Evolutionary conservation across 2,888 invertebrate genomes (phyloP), one percentile per base, ranked within the genome.

Genomic region (Kuschelorhynchus macadamiae): DNA sequence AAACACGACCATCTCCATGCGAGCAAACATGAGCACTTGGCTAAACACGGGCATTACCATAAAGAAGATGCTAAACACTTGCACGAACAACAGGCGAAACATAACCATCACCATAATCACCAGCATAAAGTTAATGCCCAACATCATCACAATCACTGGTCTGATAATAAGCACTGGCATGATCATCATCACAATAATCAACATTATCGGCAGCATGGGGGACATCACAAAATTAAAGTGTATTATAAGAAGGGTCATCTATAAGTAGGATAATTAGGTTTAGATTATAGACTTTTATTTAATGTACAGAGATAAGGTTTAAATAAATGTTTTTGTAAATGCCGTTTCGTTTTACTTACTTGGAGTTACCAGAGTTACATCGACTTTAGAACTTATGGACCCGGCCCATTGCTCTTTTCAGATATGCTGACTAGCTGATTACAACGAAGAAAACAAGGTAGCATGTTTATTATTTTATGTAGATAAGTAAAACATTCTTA

Each of bases 11-110:
- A 68, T 44, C 44, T 64, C 30, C 63, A 64, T 8, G 33, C 62
- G 30, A 32, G 32, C 53, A 64, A 75, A 25, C 73, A 75, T 42
- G 59, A 74, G 9, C 75, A 76, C 44, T 39, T 71, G 5, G 74
- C 71, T 21, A 49, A 70, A 18, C 76, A 76, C 41, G 36, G 65
- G 12, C 73, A 73, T 47, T 25, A 65, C 0, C 70, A 74, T 39
- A 42, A 70, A n/a, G 65, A 67, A 8, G 64, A 74, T 12, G 66
- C 65, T 25, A 25, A 55, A 46, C 72, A 72, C 63, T 41, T 59
- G 39, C 72, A 72, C 47, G 59, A 67, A 12, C 46, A 65, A n/a
- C 61, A 71, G 20, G 61, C 67, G 12, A 65, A 72, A 18, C 74
- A 73, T 47, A 30, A 42, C n/a, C 64, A 70, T 33, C 18, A 55